These are phyloP conservation scores for Palythoa grandiflora DNA, from an alignment of 92 coral and sea anemone species.

Conservation along the genomic window DNA sequence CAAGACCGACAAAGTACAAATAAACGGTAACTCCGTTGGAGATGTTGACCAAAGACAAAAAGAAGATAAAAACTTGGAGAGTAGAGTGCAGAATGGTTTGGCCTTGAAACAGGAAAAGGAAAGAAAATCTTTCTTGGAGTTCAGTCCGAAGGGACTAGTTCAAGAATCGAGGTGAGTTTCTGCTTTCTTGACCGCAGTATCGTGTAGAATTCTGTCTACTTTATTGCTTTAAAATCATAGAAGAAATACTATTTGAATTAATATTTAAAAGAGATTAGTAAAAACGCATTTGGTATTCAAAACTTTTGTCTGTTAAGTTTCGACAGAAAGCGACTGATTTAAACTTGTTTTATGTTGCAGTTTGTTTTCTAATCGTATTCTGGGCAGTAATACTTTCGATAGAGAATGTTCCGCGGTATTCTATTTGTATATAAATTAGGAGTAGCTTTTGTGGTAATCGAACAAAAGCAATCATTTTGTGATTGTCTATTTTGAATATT, in stretches of 20 bases:
- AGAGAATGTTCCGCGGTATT: background rate
- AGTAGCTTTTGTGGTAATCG: too few species aligned
- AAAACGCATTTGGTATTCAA: background rate
- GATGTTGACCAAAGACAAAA: background rate
- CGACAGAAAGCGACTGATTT: background rate
- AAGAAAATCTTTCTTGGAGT: background rate
- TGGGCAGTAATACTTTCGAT: background rate
- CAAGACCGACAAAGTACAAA: background rate
- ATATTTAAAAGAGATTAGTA: background rate
- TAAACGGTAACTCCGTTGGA: background rate
- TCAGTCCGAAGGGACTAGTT: background rate
- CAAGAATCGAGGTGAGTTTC: slow-evolving; percentile 25
- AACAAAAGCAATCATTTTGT: background rate
- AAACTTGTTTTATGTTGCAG: background rate
- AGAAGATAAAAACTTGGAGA: background rate
- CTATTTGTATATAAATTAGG: too few species aligned
- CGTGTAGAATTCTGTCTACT: background rate
- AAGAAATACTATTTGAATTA: background rate
- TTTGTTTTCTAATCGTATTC: background rate
- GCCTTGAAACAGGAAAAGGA: slow-evolving; percentile 12
- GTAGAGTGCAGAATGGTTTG: slow-evolving; percentile 3
- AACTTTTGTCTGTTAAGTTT: background rate
- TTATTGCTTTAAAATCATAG: background rate
- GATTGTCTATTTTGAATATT: background rate
- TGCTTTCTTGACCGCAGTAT: background rate